These are phyloP conservation scores for Acanthornis magna DNA, from an alignment of 2,797 vertebrate genomes.

Conservation along the genomic window DNA sequence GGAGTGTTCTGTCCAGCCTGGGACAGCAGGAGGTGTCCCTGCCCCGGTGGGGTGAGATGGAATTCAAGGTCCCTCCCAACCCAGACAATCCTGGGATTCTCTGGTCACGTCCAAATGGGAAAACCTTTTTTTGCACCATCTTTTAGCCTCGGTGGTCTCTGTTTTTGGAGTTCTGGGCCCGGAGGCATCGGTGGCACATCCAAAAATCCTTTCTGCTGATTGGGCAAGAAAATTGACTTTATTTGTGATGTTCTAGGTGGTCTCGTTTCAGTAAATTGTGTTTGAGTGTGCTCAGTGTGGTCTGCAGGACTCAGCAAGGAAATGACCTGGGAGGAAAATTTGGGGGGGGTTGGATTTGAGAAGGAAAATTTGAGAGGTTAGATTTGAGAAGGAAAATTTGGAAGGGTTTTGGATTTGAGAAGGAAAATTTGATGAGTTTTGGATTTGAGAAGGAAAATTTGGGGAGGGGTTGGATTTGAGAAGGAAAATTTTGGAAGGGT, in stretches of 20 bases:
- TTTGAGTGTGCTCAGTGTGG: accelerated
- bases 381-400: no score
- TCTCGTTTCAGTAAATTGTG: accelerated
- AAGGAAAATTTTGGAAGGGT: neutral
- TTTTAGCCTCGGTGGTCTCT: neutral
- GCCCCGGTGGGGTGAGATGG: neutral
- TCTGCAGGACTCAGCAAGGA: accelerated
- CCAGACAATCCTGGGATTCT: neutral
- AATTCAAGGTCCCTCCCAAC: neutral
- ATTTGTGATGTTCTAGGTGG: accelerated
- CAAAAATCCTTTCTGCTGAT: neutral
- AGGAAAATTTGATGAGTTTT: neutral
- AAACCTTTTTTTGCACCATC: no score
- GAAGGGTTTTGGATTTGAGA: no score
- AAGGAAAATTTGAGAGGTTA: no score
- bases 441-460: neutral
- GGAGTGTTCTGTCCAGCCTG: neutral
- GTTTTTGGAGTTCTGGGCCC: accelerated
- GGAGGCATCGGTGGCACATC: accelerated
- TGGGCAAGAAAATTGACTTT: neutral
- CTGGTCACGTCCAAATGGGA: neutral
- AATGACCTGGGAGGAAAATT: neutral
- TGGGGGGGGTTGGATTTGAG: neutral
- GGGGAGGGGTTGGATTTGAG: no score
- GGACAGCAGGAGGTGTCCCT: no score